Evolutionary conservation across 2,888 invertebrate genomes (phyloP).

Genomic region (Sinelater perroti): DNA sequence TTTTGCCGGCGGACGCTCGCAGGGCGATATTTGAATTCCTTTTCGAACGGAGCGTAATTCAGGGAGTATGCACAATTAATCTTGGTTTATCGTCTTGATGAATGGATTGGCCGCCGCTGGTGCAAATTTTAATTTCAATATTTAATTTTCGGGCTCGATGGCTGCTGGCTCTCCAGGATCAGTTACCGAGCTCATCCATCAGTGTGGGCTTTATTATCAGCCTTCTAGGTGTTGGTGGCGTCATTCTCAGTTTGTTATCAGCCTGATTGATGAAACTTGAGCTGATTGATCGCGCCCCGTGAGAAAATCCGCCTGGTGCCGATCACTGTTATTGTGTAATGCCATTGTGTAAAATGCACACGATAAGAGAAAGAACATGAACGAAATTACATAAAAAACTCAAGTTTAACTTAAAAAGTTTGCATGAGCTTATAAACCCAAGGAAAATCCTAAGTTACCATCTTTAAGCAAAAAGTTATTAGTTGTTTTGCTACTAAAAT

Average conservation of each 20-base stretch:
- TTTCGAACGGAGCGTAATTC: constrained; percentile 19
- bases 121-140: constrained; percentile 7
- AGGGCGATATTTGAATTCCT: constrained; percentile 40
- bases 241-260: constrained; percentile 40
- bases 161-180: constrained; percentile 18
- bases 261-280: constrained; percentile 40
- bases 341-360: constrained; percentile 22
- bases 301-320: too few relatives aligned
- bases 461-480: too few relatives aligned
- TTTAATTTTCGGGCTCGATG: background rate
- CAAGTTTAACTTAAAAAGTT: background rate
- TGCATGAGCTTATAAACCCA: too few relatives aligned
- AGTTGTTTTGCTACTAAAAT: too few relatives aligned
- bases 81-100: background rate
- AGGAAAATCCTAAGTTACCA: too few relatives aligned
- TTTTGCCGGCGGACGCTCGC: constrained; percentile 26
- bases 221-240: constrained; percentile 37
- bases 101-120: too few relatives aligned
- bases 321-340: constrained; percentile 32
- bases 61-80: background rate
- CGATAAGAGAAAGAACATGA: too few relatives aligned
- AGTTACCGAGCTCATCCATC: constrained; percentile 35
- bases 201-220: constrained; percentile 36
- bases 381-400: background rate
- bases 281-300: constrained; percentile 39